A percentile compares a stretch with the other conserved stretches of the same genome.
Conservation (phyloP, 2,113 vertebrate species). For the Sturnus vulgaris region DNA sequence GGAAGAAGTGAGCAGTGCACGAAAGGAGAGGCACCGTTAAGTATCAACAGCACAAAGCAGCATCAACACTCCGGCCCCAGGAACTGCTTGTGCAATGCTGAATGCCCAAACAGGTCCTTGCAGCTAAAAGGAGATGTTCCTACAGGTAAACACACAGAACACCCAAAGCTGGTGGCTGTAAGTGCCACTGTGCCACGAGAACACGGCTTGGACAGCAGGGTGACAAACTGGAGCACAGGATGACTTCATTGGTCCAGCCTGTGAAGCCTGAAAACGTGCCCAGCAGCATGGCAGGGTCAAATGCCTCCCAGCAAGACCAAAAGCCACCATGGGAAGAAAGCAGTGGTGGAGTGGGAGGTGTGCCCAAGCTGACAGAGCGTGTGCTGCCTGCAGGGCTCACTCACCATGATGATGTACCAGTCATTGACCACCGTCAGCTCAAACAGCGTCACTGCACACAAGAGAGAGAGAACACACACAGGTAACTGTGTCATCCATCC, state of each 20-base stretch:
- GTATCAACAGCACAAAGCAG: neutral
- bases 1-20: neutral
- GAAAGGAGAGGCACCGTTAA: neutral
- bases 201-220: neutral
- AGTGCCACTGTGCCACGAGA: neutral
- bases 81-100: neutral
- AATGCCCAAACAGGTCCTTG: neutral
- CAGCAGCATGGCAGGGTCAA: neutral
- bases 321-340: neutral
- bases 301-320: neutral
- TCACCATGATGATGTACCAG: constrained; percentile 99
- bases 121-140: neutral
- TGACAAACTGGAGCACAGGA: neutral
- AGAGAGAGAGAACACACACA: neutral
- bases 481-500: neutral
- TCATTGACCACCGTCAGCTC: constrained; percentile 97
- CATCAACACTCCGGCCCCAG: neutral
- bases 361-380: neutral
- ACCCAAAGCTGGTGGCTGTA: neutral
- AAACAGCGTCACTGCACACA: constrained; percentile 88
- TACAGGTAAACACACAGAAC: neutral
- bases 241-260: neutral
- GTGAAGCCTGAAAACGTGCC: neutral
- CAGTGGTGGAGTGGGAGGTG: neutral
- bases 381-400: neutral